Evolutionary conservation across 2,113 vertebrate genomes (phyloP), one percentile per base, ranked within the genome.

Genomic region (Anolis sagrei): DNA sequence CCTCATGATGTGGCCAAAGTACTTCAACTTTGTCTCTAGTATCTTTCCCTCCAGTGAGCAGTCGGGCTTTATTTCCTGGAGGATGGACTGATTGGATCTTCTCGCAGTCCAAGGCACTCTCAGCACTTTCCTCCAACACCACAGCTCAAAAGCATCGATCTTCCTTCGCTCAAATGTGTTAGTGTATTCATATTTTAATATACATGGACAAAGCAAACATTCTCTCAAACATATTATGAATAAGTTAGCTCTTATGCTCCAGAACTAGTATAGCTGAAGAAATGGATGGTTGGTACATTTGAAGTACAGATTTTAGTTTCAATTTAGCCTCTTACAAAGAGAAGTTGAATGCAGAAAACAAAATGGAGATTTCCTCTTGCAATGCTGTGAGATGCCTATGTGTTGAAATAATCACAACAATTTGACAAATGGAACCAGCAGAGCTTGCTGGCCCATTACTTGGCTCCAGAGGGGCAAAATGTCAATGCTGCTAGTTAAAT

Each of bases 311-410:
- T 5, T 7, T 2, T 81, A 11, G 36, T 48, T 84, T 21, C 66
- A 85, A 39, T 54, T 74, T 7, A 62, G 75, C 11, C 82, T 36
- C 80, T 23, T 18, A 0, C n/a, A n/a, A 0, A 83, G 89, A 81
- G 32, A 64, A 9, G 75, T 69, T 88, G 69, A 87, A 73, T 32
- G 48, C 44, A 13, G 0, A 51, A 73, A 82, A 61, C 80, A 89
- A 91, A 90, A 92, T 27, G 66, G 78, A 92, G 81, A 81, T 54
- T 34, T 87, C 76, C 87, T 14, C 51, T 54, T 51, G 58, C 85
- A 89, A 85, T 86, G 75, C 87, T 89, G 69, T 73, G 73, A 88
- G 85, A 90, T 10, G 32, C 88, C 88, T 90, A 88, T 69, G 76
- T 75, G 88, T 69, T 78, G 19, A 36, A 68, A 27, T 66, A 84